These are phyloP conservation scores for Thalassarche chlororhynchos DNA, from an alignment of 2,113 vertebrate species.

Conservation along the genomic window DNA sequence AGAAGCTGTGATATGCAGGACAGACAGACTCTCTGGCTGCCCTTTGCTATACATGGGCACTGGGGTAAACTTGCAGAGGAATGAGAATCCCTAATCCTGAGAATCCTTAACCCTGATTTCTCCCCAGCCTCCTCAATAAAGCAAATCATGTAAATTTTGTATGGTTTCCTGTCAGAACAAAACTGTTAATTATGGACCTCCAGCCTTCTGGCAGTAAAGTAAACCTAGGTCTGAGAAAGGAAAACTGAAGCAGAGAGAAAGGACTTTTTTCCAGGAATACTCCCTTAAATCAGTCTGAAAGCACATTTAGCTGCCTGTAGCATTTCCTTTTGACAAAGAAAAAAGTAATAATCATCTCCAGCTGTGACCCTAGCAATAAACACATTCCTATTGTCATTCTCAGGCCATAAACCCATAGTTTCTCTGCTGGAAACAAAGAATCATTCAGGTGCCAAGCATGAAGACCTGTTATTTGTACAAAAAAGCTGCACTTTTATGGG, in stretches of 20 bases:
- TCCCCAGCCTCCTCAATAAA: background rate
- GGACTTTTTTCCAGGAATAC: background rate
- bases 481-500: background rate
- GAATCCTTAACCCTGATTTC: background rate
- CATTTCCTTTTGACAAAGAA: conserved; percentile 34
- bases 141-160: background rate
- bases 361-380: conserved; percentile 46
- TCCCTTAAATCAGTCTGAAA: background rate
- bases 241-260: background rate
- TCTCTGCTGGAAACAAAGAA: conserved; percentile 40
- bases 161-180: background rate
- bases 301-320: background rate
- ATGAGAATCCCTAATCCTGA: background rate
- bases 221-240: background rate
- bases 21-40: background rate
- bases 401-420: conserved; percentile 9
- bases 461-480: conserved; percentile 15
- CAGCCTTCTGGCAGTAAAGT: background rate
- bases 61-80: background rate
- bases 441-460: background rate
- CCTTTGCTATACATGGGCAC: fast-evolving
- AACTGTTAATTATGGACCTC: background rate
- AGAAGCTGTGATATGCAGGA: background rate
- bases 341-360: conserved; percentile 47
- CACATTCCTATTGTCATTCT: conserved; percentile 49